Percentiles rank a stretch among this genome's conserved stretches.
Evolutionary conservation across 2,113 vertebrate genomes (phyloP).

Genomic region (Antechinus stuartii): DNA sequence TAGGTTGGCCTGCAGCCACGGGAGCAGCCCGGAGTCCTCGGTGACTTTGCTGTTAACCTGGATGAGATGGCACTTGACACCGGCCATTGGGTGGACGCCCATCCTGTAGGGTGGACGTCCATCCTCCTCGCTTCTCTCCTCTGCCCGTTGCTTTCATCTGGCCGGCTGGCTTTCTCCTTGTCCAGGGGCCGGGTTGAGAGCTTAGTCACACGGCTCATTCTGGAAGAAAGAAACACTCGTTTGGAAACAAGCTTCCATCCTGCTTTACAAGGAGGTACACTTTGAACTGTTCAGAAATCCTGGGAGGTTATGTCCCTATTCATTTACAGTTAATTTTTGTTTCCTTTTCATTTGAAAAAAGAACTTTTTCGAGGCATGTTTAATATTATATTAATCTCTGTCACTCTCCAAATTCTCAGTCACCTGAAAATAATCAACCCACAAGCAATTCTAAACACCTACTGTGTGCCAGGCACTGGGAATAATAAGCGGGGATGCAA

Average conservation of each 20-base stretch:
- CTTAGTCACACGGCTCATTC: conserved; percentile 6
- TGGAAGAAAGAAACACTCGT: conserved; percentile 64
- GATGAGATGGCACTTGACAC: no score
- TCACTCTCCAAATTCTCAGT: not conserved
- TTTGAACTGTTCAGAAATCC: conserved; percentile 72
- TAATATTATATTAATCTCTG: not conserved
- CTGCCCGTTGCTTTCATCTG: not conserved
- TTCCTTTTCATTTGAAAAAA: conserved; percentile 65
- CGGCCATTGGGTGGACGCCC: not conserved
- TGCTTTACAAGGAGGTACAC: conserved; percentile 65
- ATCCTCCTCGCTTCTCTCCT: not conserved
- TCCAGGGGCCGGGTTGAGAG: not conserved
- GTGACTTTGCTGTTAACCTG: not conserved
- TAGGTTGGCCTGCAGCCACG: not conserved
- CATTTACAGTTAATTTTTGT: conserved; percentile 71
- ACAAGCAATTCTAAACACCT: not conserved
- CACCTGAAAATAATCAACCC: not conserved
- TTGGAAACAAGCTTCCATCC: conserved; percentile 34
- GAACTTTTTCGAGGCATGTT: conserved; percentile 58
- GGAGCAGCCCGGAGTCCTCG: fast-evolving
- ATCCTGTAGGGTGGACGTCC: not conserved
- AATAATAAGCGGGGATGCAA: not conserved
- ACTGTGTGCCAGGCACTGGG: not conserved
- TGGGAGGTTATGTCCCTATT: conserved; percentile 77
- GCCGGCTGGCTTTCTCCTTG: not conserved